Base-by-base conservation (phyloP, 2,888 invertebrate species). In the Notocelia uddmanniana region DNA sequence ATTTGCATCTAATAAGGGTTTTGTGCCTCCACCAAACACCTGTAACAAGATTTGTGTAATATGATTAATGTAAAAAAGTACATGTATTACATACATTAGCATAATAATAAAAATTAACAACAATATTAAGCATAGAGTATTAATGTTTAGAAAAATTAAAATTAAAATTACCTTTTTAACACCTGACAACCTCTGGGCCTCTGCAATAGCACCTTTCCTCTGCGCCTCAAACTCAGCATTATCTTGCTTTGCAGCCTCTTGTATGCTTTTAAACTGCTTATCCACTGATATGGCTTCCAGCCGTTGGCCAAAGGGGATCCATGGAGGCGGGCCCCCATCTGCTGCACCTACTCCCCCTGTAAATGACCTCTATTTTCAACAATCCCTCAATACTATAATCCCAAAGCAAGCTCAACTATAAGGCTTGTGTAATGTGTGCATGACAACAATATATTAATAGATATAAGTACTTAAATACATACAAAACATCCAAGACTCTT, bases 271-370 rank as follows among this genome's bases (percentile, higher is more conserved):
- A 75, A 97, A 97, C 80, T 95, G 95, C 77, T 95, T 95, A 74
- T 96, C 95, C 52, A 94, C 91, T 31, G 95, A 88, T 6, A 94
- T 87, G 66, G 94, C 94, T 78, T 96, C 93, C 68, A 97, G 94
- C 81, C 95, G 96, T 81, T 97, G 96, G 0, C 98, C 98, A 92
- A 98, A 98, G 45, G 98, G 96, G 79, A 98, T 97, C 98, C 98
- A 98, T 50, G 97, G 96, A 54, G 97, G 98, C 1, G 98, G 98
- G 0, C 97, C 97, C 75, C 97, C 97, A 78, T 97, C 96, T 69
- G 94, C 96, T 69, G 94, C 95, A 9, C 95, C 95, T 68, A 94
- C 92, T 45, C 95, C 94, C 64, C 95, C 94, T 91, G 85, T 2
- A 37, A 48, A 60, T 26, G 26, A 3, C 5, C 5, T n/a, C n/a